These are phyloP conservation scores for Notocelia uddmanniana DNA, from an alignment of 2,888 invertebrate species.

Conservation along the genomic window DNA sequence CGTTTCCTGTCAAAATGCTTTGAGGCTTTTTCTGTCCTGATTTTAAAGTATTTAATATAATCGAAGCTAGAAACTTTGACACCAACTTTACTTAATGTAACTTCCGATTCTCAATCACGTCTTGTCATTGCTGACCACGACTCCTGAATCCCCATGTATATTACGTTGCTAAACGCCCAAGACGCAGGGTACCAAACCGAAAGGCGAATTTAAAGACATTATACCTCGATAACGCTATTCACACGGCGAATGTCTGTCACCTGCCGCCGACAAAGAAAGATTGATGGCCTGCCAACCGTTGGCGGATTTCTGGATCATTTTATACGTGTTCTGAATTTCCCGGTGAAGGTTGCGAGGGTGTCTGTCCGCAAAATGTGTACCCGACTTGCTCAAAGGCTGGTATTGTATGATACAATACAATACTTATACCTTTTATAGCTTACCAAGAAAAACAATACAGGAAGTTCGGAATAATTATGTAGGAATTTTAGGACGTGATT, in stretches of 20 bases:
- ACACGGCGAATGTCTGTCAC: conserved; percentile 40
- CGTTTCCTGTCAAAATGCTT: too few relatives aligned
- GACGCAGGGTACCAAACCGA: background rate
- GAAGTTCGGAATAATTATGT: too few relatives aligned
- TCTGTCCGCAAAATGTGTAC: background rate
- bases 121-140: too few relatives aligned
- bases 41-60: too few relatives aligned
- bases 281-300: conserved; percentile 33
- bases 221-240: conserved; percentile 37
- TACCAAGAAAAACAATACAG: too few relatives aligned
- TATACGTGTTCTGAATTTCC: conserved; percentile 34
- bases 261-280: conserved; percentile 42
- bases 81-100: too few relatives aligned
- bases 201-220: conserved; percentile 31
- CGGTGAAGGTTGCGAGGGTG: background rate
- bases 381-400: background rate
- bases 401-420: background rate
- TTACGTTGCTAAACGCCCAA: background rate
- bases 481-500: too few relatives aligned
- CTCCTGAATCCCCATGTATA: too few relatives aligned
- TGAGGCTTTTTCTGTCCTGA: too few relatives aligned
- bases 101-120: too few relatives aligned
- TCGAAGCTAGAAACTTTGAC: too few relatives aligned
- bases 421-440: too few relatives aligned
- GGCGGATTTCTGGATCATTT: conserved; percentile 34